Conservation (phyloP, 2,797 vertebrate species). For the Taeniopygia guttata region DNA sequence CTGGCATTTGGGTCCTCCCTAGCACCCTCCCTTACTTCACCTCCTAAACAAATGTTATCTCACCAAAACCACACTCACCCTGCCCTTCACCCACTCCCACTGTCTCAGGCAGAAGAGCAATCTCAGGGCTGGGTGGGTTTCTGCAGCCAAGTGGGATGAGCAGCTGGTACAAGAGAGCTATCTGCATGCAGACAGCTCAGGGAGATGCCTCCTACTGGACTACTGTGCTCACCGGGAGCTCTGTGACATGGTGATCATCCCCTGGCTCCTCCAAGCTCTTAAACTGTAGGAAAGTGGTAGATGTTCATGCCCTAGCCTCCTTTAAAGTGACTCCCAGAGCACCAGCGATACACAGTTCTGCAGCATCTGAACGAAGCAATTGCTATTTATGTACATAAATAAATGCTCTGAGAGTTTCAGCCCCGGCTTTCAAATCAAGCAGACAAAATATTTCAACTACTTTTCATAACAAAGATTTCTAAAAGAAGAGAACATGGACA, state of each 20-base stretch:
- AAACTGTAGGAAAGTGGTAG: not conserved
- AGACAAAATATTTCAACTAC: not conserved
- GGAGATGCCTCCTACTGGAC: not conserved
- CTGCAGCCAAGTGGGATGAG: not conserved
- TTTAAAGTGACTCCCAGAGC: not conserved
- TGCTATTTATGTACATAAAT: not conserved
- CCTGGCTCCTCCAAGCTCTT: not conserved
- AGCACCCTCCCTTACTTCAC: not conserved
- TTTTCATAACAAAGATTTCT: not conserved
- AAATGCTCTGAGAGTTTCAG: not conserved
- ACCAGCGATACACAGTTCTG: not conserved
- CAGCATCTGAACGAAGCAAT: not conserved
- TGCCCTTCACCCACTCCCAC: not conserved
- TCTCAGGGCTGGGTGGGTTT: not conserved
- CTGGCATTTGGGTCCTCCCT: not conserved
- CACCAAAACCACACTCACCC: not conserved
- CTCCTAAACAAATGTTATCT: not conserved
- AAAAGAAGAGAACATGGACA: not conserved
- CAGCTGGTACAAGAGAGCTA: not conserved
- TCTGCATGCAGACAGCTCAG: not conserved
- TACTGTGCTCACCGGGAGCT: not conserved
- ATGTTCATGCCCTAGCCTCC: not conserved
- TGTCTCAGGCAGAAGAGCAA: not conserved
- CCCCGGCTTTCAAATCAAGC: not conserved
- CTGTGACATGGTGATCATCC: not conserved